phyloP scores from a whole-genome alignment of 1,140 invertebrate species.

The Scaptomyza graminum region DNA sequence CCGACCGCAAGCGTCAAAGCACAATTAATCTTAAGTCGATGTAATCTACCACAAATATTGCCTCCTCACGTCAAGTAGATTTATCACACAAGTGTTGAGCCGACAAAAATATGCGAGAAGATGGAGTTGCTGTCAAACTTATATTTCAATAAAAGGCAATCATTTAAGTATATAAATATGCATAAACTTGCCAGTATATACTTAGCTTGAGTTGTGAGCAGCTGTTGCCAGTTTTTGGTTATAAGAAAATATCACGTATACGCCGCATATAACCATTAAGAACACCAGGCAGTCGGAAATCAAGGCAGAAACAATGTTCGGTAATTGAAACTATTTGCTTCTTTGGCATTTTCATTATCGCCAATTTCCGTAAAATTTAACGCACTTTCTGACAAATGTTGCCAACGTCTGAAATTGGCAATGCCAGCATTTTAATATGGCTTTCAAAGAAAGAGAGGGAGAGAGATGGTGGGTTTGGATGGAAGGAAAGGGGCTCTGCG shows the following conservation, averaged over 20 bases:
- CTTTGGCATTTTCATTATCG: constrained; percentile 71
- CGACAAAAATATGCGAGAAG: constrained; percentile 18
- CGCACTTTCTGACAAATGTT: constrained; percentile 71
- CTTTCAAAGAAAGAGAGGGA: background rate
- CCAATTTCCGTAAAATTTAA: constrained; percentile 75
- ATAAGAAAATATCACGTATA: constrained; percentile 68
- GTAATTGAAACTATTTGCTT: constrained; percentile 80
- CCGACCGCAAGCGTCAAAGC: constrained; percentile 42
- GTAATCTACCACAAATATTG: constrained; percentile 13
- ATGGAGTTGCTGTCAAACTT: background rate
- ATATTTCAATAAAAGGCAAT: constrained; percentile 20
- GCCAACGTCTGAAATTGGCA: constrained; percentile 52
- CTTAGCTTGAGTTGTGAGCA: constrained; percentile 24
- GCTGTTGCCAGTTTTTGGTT: constrained; percentile 25
- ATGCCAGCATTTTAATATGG: constrained; percentile 11
- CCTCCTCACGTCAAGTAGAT: constrained; percentile 36
- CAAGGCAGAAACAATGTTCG: constrained; percentile 13
- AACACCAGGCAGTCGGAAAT: constrained; percentile 27
- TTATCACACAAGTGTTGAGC: constrained; percentile 50
- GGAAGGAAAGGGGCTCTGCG: too few relatives aligned
- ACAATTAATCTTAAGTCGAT: constrained; percentile 65
- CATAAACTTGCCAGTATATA: background rate
- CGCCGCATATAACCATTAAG: constrained; percentile 49
- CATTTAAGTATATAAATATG: constrained; percentile 1
- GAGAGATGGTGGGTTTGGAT: too few relatives aligned